Percentiles rank a stretch among this genome's conserved stretches.
These are phyloP conservation scores for Laterallus jamaicensis DNA, from an alignment of 2,113 vertebrate species.

Conservation along the genomic window DNA sequence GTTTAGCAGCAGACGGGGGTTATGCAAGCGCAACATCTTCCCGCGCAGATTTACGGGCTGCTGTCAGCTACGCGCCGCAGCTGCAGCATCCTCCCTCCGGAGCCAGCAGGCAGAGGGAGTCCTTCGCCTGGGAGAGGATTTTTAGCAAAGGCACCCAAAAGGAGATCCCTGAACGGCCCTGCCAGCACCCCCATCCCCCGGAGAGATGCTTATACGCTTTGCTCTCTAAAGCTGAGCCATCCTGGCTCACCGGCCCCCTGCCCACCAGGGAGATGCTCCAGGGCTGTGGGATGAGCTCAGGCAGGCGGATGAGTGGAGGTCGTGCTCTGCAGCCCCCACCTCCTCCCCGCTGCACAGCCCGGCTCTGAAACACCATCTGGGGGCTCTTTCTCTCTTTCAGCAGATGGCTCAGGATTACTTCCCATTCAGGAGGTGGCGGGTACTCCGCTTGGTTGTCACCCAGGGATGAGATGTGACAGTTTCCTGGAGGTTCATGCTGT, in stretches of 20 bases:
- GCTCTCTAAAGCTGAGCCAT: background rate
- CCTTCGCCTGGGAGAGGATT: conserved; percentile 54
- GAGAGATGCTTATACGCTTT: background rate
- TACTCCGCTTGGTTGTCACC: background rate
- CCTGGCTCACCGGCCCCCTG: background rate
- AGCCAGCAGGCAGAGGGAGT: conserved; percentile 68
- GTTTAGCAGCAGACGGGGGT: background rate
- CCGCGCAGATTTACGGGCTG: background rate
- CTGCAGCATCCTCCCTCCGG: conserved; percentile 7
- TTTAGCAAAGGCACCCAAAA: conserved; percentile 2
- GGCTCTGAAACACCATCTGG: background rate
- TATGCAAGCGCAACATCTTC: conserved; percentile 2
- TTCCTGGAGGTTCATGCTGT: background rate
- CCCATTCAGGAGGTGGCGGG: background rate
- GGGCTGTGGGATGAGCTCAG: background rate
- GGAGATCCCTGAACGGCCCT: conserved; percentile 21
- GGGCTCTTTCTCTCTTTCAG: background rate
- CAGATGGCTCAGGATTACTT: conserved; percentile 7
- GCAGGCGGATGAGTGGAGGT: background rate
- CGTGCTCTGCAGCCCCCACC: background rate
- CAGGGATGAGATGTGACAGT: background rate
- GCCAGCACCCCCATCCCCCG: background rate
- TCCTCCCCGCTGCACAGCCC: background rate
- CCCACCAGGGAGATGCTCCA: background rate
- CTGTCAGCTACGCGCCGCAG: background rate